Evolutionary conservation across 2,797 vertebrate species (phyloP).

Genomic region (Labroides dimidiatus): DNA sequence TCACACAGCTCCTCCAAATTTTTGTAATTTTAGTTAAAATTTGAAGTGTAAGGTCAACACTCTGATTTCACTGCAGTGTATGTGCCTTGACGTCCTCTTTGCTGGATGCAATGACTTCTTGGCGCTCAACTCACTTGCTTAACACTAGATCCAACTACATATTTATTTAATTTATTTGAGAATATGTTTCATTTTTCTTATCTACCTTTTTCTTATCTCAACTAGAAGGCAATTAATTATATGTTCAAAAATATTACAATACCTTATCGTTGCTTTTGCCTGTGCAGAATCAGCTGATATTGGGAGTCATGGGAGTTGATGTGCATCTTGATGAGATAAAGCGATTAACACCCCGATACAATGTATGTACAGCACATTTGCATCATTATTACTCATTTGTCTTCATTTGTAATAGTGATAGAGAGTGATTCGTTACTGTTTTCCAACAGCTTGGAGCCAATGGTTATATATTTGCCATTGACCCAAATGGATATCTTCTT

Average conservation of each 20-base stretch:
- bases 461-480: slow-evolving; percentile 96
- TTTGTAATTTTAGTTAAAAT: not conserved
- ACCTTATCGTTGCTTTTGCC: slow-evolving; percentile 14
- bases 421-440: not conserved
- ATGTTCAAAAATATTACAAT: no score
- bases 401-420: slow-evolving; percentile 1
- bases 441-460: slow-evolving; percentile 89
- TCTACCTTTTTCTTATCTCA: not conserved
- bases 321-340: slow-evolving; percentile 98
- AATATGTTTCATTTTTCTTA: no score
- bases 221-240: not conserved
- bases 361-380: slow-evolving; percentile 67
- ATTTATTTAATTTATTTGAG: no score
- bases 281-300: slow-evolving; percentile 95
- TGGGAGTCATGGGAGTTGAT: slow-evolving; percentile 98
- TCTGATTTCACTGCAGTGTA: not conserved
- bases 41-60: not conserved
- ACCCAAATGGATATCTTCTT: slow-evolving; percentile 96
- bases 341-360: slow-evolving; percentile 91
- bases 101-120: not conserved
- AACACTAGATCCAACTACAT: not conserved
- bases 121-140: no score
- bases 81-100: not conserved
- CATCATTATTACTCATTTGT: not conserved
- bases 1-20: no score